phyloP scores from a whole-genome alignment of 1,140 invertebrate genomes.

The Samia ricini region DNA sequence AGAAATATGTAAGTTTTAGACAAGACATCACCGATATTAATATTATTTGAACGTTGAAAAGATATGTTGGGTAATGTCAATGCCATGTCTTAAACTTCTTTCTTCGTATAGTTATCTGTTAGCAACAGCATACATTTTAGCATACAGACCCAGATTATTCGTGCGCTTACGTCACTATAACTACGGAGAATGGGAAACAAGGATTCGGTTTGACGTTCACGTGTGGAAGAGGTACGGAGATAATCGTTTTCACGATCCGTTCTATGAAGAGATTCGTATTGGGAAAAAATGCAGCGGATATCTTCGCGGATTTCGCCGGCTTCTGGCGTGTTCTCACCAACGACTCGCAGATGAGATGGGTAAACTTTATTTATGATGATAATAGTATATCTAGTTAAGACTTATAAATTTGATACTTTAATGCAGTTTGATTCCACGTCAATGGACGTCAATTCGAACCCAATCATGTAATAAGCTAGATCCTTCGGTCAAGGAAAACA shows the following conservation, averaged over 20 bases:
- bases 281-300: conserved; percentile 81
- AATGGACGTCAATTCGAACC: too few species aligned
- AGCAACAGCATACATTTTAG: conserved; percentile 67
- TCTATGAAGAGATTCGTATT: conserved; percentile 84
- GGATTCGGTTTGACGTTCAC: conserved; percentile 94
- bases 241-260: conserved; percentile 87
- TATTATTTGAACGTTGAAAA: too few species aligned
- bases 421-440: too few species aligned
- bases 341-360: conserved; percentile 94
- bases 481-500: too few species aligned
- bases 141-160: conserved; percentile 94
- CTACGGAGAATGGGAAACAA: conserved; percentile 80
- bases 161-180: conserved; percentile 90
- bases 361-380: conserved; percentile 60
- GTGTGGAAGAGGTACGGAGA: conserved; percentile 87
- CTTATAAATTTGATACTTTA: too few species aligned
- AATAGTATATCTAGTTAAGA: too few species aligned
- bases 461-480: too few species aligned
- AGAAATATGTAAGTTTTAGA: too few species aligned
- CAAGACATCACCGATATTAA: too few species aligned
- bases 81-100: too few species aligned
- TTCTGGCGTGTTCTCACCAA: conserved; percentile 91
- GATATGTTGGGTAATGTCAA: too few species aligned
- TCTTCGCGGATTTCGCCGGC: conserved; percentile 86
- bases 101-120: too few species aligned